Base-by-base conservation (phyloP, 2,797 vertebrate genomes). In the Spinibarbus caldwelli region DNA sequence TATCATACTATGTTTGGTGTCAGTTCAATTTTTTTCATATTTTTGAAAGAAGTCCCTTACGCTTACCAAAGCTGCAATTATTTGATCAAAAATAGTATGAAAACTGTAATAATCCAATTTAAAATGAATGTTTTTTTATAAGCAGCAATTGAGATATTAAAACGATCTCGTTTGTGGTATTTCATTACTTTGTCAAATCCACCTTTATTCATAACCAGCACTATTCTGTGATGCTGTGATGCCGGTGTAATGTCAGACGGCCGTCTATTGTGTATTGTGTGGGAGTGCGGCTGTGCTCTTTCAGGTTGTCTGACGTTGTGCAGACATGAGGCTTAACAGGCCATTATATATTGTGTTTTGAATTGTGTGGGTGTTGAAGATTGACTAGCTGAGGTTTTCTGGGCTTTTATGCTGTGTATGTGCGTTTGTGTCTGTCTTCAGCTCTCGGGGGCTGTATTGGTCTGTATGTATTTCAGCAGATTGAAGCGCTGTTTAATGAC, bases 401-500 rank as follows among this genome's bases (percentile, higher is more conserved):
- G 29, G 12, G 38, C 29, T 66, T 83, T 77, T 31, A 11, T 76
- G 82, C 17, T 14, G 57, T n/a, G 21, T 4, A 0, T 29, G 82
- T 49, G 84, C 2, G 29, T 6, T 17, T 21, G 41, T 34, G 26
- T 57, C 6, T n/a, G 19, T 17, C 36, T 77, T 77, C 36, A 19
- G 31, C 38, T 66, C 21, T 52, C 17, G 14, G 31, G 31, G 64
- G 43, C 38, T 79, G 31, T 80, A 68, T 70, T 34, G 23, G 45
- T 64, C 41, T 79, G 79, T 85, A 45, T 88, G 79, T 45, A 59
- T 85, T 83, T 88, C 82, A 75, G 77, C 66, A 86, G 82, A 88
- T 86, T 88, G 79, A 73, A 76, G 79, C 21, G 41, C 43, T 52
- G 83, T 81, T 79, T 89, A 89, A 90, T 90, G 87, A 86, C 88